These are phyloP conservation scores for Nemotelus pantherinus DNA, from an alignment of 2,888 invertebrate genomes.

Conservation along the genomic window DNA sequence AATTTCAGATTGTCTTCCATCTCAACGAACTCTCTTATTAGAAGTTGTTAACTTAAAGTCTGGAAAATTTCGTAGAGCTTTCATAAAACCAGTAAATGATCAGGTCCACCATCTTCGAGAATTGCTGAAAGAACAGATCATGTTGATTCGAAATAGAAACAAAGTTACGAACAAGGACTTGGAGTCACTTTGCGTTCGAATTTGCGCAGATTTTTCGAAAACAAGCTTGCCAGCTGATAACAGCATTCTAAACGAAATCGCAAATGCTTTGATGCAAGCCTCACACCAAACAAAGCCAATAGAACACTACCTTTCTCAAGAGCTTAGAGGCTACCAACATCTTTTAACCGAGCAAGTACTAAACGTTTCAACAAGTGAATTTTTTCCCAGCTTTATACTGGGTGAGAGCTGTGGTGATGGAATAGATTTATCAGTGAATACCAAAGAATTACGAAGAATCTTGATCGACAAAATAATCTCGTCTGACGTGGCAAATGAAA, in stretches of 20 bases:
- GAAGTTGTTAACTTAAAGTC: constrained; percentile 5
- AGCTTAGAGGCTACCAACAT: neutral
- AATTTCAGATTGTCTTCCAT: neutral
- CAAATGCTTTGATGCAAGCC: neutral
- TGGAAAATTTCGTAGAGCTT: constrained; percentile 3
- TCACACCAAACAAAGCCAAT: neutral
- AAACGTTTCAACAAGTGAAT: neutral
- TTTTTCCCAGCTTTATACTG: too few relatives aligned
- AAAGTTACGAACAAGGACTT: constrained; percentile 19
- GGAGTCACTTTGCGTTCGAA: neutral
- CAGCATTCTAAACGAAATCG: neutral
- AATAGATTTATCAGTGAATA: neutral
- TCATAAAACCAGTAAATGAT: constrained; percentile 4
- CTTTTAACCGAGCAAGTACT: neutral
- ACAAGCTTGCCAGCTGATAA: neutral
- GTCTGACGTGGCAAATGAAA: neutral
- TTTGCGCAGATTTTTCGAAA: constrained; percentile 14
- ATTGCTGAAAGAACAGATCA: neutral
- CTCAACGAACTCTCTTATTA: neutral
- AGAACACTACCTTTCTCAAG: too few relatives aligned
- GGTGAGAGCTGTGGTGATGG: too few relatives aligned
- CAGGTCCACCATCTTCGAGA: neutral
- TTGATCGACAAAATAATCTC: constrained; percentile 10
- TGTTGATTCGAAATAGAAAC: neutral
- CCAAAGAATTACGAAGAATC: neutral